phyloP scores from a whole-genome alignment of 2,797 vertebrate species.

The Crocidura indochinensis region DNA sequence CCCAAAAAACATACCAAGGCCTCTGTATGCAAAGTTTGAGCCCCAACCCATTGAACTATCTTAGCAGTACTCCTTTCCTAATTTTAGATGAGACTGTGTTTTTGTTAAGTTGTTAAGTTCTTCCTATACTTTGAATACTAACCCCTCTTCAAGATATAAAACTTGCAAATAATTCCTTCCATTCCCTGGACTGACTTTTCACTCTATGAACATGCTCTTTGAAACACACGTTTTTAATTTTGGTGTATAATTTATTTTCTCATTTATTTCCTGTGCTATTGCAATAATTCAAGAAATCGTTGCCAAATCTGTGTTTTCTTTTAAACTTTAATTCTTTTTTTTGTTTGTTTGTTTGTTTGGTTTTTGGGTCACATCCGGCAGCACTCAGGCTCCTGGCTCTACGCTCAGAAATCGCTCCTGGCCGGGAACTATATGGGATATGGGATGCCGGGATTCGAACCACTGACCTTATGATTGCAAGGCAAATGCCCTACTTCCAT shows the following conservation, averaged over 20 bases:
- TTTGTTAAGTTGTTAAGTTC: slow-evolving; percentile 29
- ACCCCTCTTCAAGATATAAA: slow-evolving; percentile 26
- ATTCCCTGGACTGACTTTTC: background rate
- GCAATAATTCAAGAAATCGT: slow-evolving; percentile 58
- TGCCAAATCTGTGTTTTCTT: slow-evolving; percentile 40
- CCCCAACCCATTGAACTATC: too few relatives aligned
- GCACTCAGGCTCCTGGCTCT: too few relatives aligned
- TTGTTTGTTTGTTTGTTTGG: too few relatives aligned
- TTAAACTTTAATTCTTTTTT: slow-evolving; percentile 35
- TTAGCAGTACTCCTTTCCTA: background rate
- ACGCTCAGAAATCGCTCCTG: too few relatives aligned
- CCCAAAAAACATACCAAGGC: too few relatives aligned
- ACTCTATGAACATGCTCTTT: slow-evolving; percentile 46
- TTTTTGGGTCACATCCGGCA: too few relatives aligned
- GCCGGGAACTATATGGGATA: too few relatives aligned
- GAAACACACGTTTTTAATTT: slow-evolving; percentile 33
- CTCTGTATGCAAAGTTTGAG: too few relatives aligned
- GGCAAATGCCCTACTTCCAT: too few relatives aligned
- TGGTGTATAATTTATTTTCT: slow-evolving; percentile 43
- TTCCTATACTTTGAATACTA: slow-evolving; percentile 31
- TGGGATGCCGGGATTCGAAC: background rate
- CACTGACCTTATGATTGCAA: too few relatives aligned
- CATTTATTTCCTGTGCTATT: slow-evolving; percentile 44
- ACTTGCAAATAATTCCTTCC: slow-evolving; percentile 43
- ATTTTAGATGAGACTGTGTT: slow-evolving; percentile 20